These are phyloP conservation scores for Eretmodus cyanostictus DNA, from an alignment of 2,113 vertebrate genomes.

Conservation along the genomic window DNA sequence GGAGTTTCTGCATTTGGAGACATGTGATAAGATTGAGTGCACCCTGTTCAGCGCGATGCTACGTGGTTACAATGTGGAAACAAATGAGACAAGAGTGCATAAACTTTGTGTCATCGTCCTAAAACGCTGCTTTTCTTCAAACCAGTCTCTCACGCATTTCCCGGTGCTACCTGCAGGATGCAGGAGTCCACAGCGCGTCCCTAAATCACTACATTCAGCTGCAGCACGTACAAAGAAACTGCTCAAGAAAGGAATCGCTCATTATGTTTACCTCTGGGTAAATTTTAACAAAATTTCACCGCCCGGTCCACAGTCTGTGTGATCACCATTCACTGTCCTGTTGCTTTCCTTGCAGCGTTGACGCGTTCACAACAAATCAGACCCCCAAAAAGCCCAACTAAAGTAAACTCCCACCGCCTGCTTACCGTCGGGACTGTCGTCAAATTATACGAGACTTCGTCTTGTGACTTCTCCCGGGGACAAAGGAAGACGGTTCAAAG, in stretches of 20 bases:
- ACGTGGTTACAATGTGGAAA: neutral
- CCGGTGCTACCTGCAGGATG: neutral
- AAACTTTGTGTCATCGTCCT: neutral
- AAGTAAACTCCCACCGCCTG: neutral
- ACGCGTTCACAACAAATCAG: neutral
- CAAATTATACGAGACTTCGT: slow-evolving; percentile 22
- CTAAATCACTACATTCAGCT: neutral
- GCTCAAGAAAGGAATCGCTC: rapidly evolving
- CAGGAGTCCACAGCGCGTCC: neutral
- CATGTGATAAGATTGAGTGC: neutral
- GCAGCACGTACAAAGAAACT: neutral
- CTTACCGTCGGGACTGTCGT: slow-evolving; percentile 10
- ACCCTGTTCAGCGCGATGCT: neutral
- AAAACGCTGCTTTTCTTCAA: neutral
- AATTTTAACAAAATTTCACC: neutral
- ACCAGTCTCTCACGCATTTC: neutral
- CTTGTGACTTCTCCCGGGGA: slow-evolving; percentile 65
- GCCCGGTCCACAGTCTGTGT: neutral
- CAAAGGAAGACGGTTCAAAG: slow-evolving; percentile 69
- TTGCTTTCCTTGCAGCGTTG: neutral
- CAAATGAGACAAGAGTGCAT: neutral
- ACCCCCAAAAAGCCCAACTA: neutral
- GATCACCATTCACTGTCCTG: neutral
- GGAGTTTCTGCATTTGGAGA: neutral
- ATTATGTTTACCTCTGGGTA: neutral